A percentile compares a stretch with the other conserved stretches of the same genome.
These are phyloP conservation scores for Spea multiplicata DNA, from an alignment of 2,113 vertebrate species.

Conservation along the genomic window DNA sequence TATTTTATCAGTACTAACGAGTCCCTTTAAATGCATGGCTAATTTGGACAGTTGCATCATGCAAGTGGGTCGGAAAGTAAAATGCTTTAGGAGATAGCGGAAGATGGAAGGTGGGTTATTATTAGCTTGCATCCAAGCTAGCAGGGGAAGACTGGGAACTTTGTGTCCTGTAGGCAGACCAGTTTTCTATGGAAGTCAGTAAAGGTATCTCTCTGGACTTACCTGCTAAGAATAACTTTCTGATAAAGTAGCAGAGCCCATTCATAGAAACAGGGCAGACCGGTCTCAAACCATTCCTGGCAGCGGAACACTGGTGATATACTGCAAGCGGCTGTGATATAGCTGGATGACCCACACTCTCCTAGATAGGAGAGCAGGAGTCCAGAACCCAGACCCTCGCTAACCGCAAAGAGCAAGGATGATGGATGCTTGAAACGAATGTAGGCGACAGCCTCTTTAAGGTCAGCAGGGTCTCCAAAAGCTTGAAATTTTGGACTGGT, in stretches of 20 bases:
- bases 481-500: constrained; percentile 67
- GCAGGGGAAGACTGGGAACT: too few relatives aligned
- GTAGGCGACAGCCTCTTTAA: constrained; percentile 75
- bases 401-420: constrained; percentile 71
- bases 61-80: too few relatives aligned
- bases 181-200: not conserved
- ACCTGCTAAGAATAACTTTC: constrained; percentile 81
- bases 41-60: too few relatives aligned
- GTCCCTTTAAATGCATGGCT: too few relatives aligned
- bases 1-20: too few relatives aligned
- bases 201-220: constrained; percentile 6
- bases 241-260: constrained; percentile 70
- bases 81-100: too few relatives aligned
- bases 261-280: constrained; percentile 71
- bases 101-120: too few relatives aligned
- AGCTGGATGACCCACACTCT: constrained; percentile 80
- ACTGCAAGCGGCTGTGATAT: constrained; percentile 74
- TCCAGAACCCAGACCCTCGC: constrained; percentile 82
- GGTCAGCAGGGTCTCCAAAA: constrained; percentile 78
- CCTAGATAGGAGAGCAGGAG: constrained; percentile 82
- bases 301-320: constrained; percentile 81
- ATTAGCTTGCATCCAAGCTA: too few relatives aligned
- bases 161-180: too few relatives aligned
- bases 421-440: constrained; percentile 70
- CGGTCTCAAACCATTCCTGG: constrained; percentile 78